Percentiles rank a stretch among this genome's conserved stretches.
These are phyloP conservation scores for Icerya purchasi DNA, from an alignment of 2,888 invertebrate species.

Conservation along the genomic window DNA sequence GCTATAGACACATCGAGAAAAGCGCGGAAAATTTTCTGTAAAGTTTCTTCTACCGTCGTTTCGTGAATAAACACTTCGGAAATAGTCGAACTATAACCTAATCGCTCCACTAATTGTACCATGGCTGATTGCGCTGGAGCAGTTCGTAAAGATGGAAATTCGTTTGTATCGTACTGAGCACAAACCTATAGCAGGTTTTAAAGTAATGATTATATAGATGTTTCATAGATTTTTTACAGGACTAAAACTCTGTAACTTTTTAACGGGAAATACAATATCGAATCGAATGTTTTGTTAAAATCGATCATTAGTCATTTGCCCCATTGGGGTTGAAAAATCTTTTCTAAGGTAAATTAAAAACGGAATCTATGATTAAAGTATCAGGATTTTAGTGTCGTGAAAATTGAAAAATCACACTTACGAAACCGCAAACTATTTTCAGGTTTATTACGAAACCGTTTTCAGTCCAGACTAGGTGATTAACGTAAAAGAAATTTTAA, in stretches of 20 bases:
- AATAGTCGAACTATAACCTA: slow-evolving; percentile 59
- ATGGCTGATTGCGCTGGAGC: slow-evolving; percentile 67
- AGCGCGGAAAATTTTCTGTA: slow-evolving; percentile 62
- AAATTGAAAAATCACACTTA: no score
- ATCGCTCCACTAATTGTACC: slow-evolving; percentile 61
- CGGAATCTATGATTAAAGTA: no score
- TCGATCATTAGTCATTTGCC: background rate
- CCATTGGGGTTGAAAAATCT: background rate
- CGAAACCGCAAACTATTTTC: no score
- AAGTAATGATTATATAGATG: background rate
- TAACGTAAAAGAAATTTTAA: no score
- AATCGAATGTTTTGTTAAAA: background rate
- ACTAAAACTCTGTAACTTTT: background rate
- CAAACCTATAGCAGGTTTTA: no score
- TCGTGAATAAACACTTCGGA: slow-evolving; percentile 63
- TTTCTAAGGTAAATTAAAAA: no score
- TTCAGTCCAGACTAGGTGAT: no score
- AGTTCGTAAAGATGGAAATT: slow-evolving; percentile 54
- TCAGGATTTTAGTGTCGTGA: no score
- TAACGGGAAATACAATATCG: background rate
- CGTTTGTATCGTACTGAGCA: slow-evolving; percentile 46
- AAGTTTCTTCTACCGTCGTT: slow-evolving; percentile 50
- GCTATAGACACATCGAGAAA: slow-evolving; percentile 68
- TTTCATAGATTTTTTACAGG: background rate
- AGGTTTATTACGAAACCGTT: no score